Evolutionary conservation across 2,888 invertebrate species (phyloP), one percentile per base, ranked within the genome.

Genomic region (Hymenopus coronatus): DNA sequence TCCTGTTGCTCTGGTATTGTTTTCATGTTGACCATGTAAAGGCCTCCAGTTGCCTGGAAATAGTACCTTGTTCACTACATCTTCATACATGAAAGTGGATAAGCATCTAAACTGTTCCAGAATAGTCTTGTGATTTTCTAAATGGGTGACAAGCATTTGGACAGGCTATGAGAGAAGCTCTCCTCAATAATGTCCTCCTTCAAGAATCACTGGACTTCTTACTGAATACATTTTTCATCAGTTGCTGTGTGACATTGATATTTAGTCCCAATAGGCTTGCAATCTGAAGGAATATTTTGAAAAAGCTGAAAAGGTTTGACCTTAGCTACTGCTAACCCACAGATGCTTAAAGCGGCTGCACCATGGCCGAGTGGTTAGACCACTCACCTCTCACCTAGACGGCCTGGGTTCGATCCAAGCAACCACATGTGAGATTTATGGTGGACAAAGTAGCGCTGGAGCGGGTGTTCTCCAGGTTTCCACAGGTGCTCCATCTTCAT

Each of bases 111-210:
- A 91, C 90, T 27, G 91, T 91, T 70, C 85, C 87, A 0, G 91
- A 91, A 88, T 91, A 92, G 54, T 92, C 91, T 90, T 90, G 85
- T 92, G 91, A 30, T 83, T 88, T 12, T 89, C 90, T 15, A 91
- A 85, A 28, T 91, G 87, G 28, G 91, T 91, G 30, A 30, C 30
- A 30, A 30, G 30, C 4, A 30, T 4, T 89, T 92, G 91, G 3
- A 87, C 84, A 28, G 70, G 25, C 84, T 87, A 89, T 27, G 86
- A 4, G 87, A 54, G 9, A 46, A 27, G 54, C 46, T 82, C 12
- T 25, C 28, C 40, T 89, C 83, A 14, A 83, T 83, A 9, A 82
- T 83, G 15, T 83, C 87, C 83, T 87, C 83, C 9, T 84, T 83
- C 28, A 87, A 83, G n/a, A 89, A 0, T 85, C 81, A 15, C 3